Evolutionary conservation across 2,797 vertebrate genomes (phyloP), one percentile per base, ranked within the genome.

Genomic region (Danio jaintianensis): DNA sequence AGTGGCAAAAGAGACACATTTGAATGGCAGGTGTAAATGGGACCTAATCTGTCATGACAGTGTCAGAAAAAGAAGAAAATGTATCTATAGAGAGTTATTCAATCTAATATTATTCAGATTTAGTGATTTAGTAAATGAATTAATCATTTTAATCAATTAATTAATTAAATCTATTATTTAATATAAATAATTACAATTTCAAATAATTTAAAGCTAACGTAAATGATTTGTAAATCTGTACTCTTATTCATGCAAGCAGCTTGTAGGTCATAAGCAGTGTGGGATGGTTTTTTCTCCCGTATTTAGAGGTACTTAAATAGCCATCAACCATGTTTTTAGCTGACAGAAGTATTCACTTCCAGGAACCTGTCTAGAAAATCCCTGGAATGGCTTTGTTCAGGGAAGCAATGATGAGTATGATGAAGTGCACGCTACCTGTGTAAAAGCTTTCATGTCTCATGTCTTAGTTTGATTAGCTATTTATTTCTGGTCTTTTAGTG

Each of bases 401-500:
- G n/a, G 6, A 42, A 71, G 55, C 59, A 22, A 36, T 42, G 1
- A 43, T 43, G 43, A 29, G 38, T 45, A 7, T 50, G 38, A 36
- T 40, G 29, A n/a, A 20, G 36, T 69, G 16, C 43, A n/a, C 40
- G 40, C n/a, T 43, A 15, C 18, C 22, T 16, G 2, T 66, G 48
- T 56, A 38, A 58, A 36, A 29, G 68, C 42, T 59, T 77, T 74
- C 20, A 22, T 68, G 50, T 77, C 42, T 20, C 36, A 36, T 75
- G 48, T 43, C 6, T 53, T 29, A 63, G 22, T 22, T 56, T n/a
- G 48, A 55, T 62, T 70, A 43, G 81, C 78, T 20, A 59, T 82
- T 59, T 29, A 29, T 81, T 40, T 61, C 63, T 66, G 75, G 38
- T 79, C 56, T 68, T n/a, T 72, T 15, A 75, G 66, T 5, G 53